phyloP scores from a whole-genome alignment of 2,113 vertebrate genomes.

The Symphodus melops region DNA sequence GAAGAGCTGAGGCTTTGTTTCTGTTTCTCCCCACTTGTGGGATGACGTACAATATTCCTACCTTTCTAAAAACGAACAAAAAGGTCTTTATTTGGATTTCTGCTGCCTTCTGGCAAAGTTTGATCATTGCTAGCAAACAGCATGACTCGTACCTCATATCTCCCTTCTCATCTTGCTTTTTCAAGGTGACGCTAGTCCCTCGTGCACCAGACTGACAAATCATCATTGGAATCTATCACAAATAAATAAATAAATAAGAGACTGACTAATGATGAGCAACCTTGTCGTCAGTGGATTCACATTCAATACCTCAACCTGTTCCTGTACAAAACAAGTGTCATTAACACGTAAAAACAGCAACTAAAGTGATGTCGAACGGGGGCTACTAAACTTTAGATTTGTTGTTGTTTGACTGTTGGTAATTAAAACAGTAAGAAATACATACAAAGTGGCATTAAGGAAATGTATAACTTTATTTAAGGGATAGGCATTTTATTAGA shows the following conservation, averaged over 20 bases:
- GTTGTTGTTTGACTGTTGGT: too few relatives aligned
- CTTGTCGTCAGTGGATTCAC: constrained; percentile 22
- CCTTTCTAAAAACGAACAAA: constrained; percentile 38
- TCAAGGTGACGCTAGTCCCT: background rate
- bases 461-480: too few relatives aligned
- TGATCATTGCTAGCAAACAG: background rate
- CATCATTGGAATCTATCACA: constrained; percentile 10
- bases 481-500: too few relatives aligned
- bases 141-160: constrained; percentile 17
- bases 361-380: background rate
- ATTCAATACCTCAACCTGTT: constrained; percentile 22
- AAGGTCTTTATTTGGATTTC: constrained; percentile 30
- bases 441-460: too few relatives aligned
- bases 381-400: too few relatives aligned
- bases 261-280: constrained; percentile 39
- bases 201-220: background rate
- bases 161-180: background rate
- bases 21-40: constrained; percentile 22
- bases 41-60: constrained; percentile 48
- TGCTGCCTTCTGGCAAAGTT: constrained; percentile 18
- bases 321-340: background rate
- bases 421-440: too few relatives aligned
- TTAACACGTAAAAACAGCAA: constrained; percentile 5
- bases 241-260: constrained; percentile 44
- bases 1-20: constrained; percentile 67